Evolutionary conservation across 2,888 invertebrate genomes (phyloP), one percentile per base, ranked within the genome.

Genomic region (Heteromurus nitidus): DNA sequence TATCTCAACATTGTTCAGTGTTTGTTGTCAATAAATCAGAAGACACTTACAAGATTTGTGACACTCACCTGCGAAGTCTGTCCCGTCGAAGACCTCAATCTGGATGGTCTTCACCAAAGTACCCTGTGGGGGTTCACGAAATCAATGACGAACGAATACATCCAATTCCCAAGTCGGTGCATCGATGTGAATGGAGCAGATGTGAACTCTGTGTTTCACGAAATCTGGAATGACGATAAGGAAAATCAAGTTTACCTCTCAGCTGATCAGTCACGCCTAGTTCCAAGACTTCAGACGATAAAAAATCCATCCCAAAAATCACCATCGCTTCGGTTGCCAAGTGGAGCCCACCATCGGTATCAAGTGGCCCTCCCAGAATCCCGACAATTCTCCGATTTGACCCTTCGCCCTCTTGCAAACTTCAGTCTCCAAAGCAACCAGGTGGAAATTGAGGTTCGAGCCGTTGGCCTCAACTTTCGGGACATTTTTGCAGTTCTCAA

Each of bases 401-500:
- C 16, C 13, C 50, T 47, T 47, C 11, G 18, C n/a, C n/a, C 26
- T 16, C 13, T 24, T 7, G 24, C 11, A 18, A 9, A n/a, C 28
- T 16, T n/a, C 3, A 1, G 5, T 2, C 2, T 65, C 22, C 44
- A 18, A 24, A 65, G 53, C 2, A n/a, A 36, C 3, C 60, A 76
- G 20, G 62, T 76, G 2, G 76, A 76, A 16, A 31, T 76, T 11
- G n/a, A 42, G 1, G 76, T 76, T 0, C 68, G 58, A 28, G 58
- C 60, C 3, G 7, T 13, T 1, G 68, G 60, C 0, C 28, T 76
- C 5, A 76, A 76, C 50, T 76, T 76, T 22, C 22, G 58, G 26
- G 75, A 76, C 20, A 18, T 76, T 3, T 58, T 76, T 16, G 47
- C 22, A 26, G 44, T 76, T 11, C 55, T 67, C 0, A 76, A 76